Evolutionary conservation across 1,140 invertebrate species (phyloP).

Genomic region (Pachyrhynchus sulphureomaculatus): DNA sequence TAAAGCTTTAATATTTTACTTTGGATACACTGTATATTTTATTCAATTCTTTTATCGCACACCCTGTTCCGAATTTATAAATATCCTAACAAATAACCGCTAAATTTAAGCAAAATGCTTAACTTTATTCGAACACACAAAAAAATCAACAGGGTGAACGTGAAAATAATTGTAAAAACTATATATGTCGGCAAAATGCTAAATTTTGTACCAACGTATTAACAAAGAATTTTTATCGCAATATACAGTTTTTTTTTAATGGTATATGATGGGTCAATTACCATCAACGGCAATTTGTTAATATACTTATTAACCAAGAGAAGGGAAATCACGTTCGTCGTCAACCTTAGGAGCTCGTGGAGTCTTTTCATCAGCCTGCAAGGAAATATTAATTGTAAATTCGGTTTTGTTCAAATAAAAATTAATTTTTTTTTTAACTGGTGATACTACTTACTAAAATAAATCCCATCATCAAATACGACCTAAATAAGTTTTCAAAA

Average conservation of each 20-base stretch:
- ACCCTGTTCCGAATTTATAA: conserved; percentile 4
- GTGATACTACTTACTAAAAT: background rate
- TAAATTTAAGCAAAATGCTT: conserved; percentile 12
- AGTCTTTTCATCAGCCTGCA: conserved; percentile 46
- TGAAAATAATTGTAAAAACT: background rate
- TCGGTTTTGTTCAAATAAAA: conserved; percentile 3
- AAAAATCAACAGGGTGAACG: background rate
- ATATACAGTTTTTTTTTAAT: conserved; percentile 1
- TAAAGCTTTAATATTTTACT: background rate
- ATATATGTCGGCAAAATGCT: background rate
- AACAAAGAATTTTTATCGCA: conserved; percentile 14
- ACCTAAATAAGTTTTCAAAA: too few relatives aligned
- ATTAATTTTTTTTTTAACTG: background rate
- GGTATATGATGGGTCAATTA: background rate
- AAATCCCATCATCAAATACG: background rate
- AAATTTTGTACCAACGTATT: conserved; percentile 14
- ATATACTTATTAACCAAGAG: conserved; percentile 66
- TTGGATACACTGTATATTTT: background rate
- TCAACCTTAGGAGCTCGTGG: conserved; percentile 88
- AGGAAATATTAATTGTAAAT: conserved; percentile 17
- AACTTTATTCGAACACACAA: conserved; percentile 22
- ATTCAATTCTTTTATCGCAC: background rate
- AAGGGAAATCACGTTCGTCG: conserved; percentile 93
- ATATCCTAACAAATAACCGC: conserved; percentile 1
- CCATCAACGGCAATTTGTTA: conserved; percentile 19